A percentile compares a stretch with the other conserved stretches of the same genome.
These are phyloP conservation scores for Drosophila neutralis DNA, from an alignment of 2,888 invertebrate species.

Conservation along the genomic window DNA sequence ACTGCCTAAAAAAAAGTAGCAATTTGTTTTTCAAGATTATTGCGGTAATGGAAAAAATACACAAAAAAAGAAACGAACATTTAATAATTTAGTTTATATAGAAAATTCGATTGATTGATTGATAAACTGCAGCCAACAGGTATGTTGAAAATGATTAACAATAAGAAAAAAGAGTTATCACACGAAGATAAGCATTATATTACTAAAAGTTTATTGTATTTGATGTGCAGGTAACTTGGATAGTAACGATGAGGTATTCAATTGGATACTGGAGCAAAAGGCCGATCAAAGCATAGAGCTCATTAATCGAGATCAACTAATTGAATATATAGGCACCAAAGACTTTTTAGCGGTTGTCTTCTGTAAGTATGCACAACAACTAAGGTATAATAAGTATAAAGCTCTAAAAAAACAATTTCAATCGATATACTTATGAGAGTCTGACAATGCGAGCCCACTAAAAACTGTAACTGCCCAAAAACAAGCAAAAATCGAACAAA, in stretches of 20 bases:
- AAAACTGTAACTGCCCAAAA: conserved; percentile 81
- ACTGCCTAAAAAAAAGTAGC: conserved; percentile 18
- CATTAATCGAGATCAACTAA: conserved; percentile 92
- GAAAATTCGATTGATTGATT: conserved; percentile 72
- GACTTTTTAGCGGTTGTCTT: conserved; percentile 96
- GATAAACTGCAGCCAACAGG: conserved; percentile 82
- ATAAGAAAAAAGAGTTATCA: conserved; percentile 2
- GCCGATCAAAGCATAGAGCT: conserved; percentile 96
- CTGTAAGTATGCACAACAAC: conserved; percentile 88
- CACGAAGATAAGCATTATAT: not conserved
- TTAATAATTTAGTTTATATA: conserved; percentile 11
- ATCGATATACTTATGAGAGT: conserved; percentile 21
- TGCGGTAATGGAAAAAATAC: conserved; percentile 4
- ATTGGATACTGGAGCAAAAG: conserved; percentile 96
- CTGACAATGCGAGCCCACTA: conserved; percentile 71
- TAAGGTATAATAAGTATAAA: conserved; percentile 46
- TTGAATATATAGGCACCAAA: conserved; percentile 93
- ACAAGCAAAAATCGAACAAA: conserved; percentile 33
- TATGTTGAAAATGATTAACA: conserved; percentile 62
- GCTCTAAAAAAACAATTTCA: conserved; percentile 18
- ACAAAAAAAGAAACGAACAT: conserved; percentile 8
- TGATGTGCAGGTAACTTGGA: conserved; percentile 87
- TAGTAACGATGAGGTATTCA: conserved; percentile 93
- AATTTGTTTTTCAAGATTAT: conserved; percentile 5
- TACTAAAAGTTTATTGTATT: conserved; percentile 12